phyloP scores from a whole-genome alignment of 2,797 vertebrate species.

The Anniella stebbinsi region DNA sequence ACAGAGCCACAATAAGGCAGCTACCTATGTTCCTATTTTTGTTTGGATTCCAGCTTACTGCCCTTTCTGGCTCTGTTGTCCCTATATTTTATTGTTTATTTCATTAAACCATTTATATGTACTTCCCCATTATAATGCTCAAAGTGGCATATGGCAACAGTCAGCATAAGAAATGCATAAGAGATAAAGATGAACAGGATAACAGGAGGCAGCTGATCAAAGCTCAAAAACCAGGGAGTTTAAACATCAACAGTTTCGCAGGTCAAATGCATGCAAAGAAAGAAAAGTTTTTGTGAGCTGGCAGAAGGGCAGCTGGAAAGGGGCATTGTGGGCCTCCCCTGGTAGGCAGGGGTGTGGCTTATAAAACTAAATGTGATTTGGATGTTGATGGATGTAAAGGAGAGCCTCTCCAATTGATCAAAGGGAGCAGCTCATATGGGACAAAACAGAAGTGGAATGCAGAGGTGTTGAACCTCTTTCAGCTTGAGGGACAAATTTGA shows the following conservation, averaged over 20 bases:
- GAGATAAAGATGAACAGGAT: neutral
- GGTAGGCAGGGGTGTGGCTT: neutral
- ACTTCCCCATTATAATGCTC: neutral
- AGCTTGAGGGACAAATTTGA: no score
- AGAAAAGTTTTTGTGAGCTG: neutral
- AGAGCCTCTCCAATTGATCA: neutral
- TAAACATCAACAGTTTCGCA: neutral
- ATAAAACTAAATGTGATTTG: neutral
- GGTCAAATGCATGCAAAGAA: neutral
- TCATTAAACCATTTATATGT: neutral
- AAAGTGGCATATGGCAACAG: neutral
- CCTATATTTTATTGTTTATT: neutral
- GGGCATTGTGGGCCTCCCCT: neutral
- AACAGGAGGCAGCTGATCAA: neutral
- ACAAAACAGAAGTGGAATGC: neutral
- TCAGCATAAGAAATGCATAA: neutral
- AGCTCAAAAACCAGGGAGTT: neutral
- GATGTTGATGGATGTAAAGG: neutral
- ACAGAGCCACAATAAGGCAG: no score
- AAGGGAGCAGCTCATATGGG: no score
- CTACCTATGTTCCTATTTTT: neutral
- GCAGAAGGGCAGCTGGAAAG: neutral
- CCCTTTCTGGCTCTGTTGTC: neutral
- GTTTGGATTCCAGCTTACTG: neutral
- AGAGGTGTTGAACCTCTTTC: no score